phyloP scores from a whole-genome alignment of 2,888 invertebrate genomes.

The Sacculina carcini region DNA sequence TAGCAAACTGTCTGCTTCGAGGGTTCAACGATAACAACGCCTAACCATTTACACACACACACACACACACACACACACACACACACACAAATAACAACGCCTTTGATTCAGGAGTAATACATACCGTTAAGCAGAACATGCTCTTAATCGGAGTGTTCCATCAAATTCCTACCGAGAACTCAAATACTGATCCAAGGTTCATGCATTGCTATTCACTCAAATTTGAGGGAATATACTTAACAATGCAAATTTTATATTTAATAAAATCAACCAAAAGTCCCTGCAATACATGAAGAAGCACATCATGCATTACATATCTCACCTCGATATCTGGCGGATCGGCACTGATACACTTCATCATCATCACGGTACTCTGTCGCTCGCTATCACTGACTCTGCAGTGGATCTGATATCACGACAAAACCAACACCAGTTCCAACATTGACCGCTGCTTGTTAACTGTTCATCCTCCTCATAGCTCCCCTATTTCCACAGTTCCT shows the following conservation, averaged over 20 bases:
- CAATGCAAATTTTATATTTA: no score
- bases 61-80: background rate
- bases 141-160: no score
- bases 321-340: background rate
- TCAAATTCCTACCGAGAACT: no score
- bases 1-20: constrained; percentile 42
- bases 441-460: no score
- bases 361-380: background rate
- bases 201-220: no score
- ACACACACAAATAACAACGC: background rate
- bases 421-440: background rate
- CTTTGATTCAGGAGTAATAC: background rate
- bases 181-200: no score
- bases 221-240: no score
- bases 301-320: no score
- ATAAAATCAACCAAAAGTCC: no score
- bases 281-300: no score
- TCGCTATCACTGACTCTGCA: background rate
- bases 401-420: background rate
- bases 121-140: background rate
- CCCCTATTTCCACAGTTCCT: background rate
- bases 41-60: constrained; percentile 25
- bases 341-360: background rate
- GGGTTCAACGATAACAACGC: constrained; percentile 67
- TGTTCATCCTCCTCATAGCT: background rate